phyloP scores from a whole-genome alignment of 2,888 invertebrate genomes.

The Calliopum simillimum region DNA sequence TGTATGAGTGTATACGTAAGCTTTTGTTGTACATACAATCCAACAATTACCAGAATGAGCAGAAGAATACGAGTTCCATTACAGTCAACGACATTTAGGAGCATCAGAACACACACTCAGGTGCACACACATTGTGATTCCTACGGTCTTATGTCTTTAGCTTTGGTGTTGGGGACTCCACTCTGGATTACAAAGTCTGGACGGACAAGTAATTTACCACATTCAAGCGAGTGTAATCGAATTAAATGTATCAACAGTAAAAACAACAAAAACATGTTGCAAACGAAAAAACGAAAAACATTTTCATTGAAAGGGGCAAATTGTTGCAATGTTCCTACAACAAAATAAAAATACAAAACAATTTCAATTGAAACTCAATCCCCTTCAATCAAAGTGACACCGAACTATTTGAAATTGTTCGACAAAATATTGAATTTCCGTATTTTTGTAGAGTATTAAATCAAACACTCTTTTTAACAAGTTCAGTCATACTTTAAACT shows the following conservation, averaged over 20 bases:
- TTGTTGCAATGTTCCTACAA: not conserved
- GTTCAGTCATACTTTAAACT: no score
- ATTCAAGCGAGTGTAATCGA: slow-evolving; percentile 15
- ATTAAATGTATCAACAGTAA: not conserved
- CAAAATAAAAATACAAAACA: no score
- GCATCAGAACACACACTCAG: slow-evolving; percentile 12
- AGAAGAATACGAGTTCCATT: not conserved
- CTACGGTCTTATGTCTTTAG: not conserved
- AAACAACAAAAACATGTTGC: not conserved
- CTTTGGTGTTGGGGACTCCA: not conserved
- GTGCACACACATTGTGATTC: slow-evolving; percentile 25
- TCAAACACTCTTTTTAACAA: no score
- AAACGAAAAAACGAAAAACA: not conserved
- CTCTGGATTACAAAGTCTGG: not conserved
- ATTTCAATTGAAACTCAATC: no score
- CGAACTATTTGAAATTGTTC: not conserved
- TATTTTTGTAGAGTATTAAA: no score
- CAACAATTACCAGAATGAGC: no score
- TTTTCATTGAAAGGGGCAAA: not conserved
- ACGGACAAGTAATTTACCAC: slow-evolving; percentile 20
- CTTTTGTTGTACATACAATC: not conserved
- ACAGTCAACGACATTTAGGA: slow-evolving; percentile 24
- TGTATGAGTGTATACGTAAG: not conserved
- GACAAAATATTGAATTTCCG: not conserved
- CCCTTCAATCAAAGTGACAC: not conserved